Percentiles rank a stretch among this genome's conserved stretches.
phyloP scores from a whole-genome alignment of 2,797 vertebrate genomes.

The Parotocinclus haroldoi region DNA sequence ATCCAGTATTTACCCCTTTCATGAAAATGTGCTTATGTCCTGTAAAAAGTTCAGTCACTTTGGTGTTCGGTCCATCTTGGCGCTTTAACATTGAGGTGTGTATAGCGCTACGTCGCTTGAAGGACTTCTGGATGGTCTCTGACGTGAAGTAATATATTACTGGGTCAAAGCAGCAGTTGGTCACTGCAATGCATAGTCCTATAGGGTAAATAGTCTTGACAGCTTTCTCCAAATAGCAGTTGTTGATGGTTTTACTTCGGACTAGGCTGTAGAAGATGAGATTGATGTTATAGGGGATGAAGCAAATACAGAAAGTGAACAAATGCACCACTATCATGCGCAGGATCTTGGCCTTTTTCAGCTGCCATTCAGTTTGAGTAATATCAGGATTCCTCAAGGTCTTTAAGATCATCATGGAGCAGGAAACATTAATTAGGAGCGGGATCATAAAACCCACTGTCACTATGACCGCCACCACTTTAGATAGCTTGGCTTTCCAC shows the following conservation, averaged over 20 bases:
- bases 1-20: too few relatives aligned
- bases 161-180: conserved; percentile 96
- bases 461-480: conserved; percentile 92
- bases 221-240: conserved; percentile 75
- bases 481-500: conserved; percentile 85
- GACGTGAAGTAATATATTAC: conserved; percentile 97
- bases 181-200: conserved; percentile 88
- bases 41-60: background rate
- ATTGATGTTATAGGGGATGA: conserved; percentile 91
- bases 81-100: conserved; percentile 61
- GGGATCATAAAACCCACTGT: conserved; percentile 91
- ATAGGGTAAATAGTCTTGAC: conserved; percentile 90
- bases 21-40: too few relatives aligned
- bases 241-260: conserved; percentile 79
- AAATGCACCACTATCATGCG: conserved; percentile 93
- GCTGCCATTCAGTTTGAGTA: conserved; percentile 73
- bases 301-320: conserved; percentile 92
- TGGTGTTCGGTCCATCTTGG: conserved; percentile 61
- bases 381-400: conserved; percentile 79
- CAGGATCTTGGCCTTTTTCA: conserved; percentile 88
- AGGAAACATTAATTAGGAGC: conserved; percentile 86
- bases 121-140: conserved; percentile 90
- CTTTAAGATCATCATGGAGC: conserved; percentile 83
- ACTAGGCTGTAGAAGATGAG: conserved; percentile 91
- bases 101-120: conserved; percentile 77